phyloP scores from a whole-genome alignment of 2,888 invertebrate species.

The Fragum whitleyi region DNA sequence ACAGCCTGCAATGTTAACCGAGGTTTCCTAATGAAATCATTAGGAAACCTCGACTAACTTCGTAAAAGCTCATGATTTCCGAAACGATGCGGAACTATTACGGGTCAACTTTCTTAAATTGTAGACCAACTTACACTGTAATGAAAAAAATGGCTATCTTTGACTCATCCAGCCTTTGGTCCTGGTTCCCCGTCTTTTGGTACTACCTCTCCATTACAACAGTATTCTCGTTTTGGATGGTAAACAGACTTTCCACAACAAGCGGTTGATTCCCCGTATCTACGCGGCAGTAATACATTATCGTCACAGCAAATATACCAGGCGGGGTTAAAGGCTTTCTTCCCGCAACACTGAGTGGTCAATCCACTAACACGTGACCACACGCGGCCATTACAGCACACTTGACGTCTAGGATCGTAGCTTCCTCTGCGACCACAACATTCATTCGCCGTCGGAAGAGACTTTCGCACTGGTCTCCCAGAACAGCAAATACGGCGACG shows the following conservation, averaged over 20 bases:
- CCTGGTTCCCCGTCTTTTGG: not conserved
- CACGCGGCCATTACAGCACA: conserved; percentile 41
- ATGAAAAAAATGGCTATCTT: not conserved
- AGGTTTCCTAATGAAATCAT: too few relatives aligned
- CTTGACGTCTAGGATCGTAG: conserved; percentile 27
- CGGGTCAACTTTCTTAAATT: too few relatives aligned
- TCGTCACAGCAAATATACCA: conserved; percentile 39
- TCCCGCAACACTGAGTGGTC: conserved; percentile 40
- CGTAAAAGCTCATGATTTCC: too few relatives aligned
- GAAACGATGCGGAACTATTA: too few relatives aligned
- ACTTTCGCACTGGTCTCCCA: conserved; percentile 24
- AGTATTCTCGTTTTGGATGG: conserved; percentile 25
- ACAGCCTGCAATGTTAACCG: too few relatives aligned
- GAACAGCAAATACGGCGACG: conserved; percentile 36
- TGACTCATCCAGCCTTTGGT: not conserved
- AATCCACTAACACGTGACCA: conserved; percentile 15
- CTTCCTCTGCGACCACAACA: conserved; percentile 36
- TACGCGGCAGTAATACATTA: conserved; percentile 13
- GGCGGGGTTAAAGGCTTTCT: conserved; percentile 28
- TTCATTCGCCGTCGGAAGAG: conserved; percentile 12
- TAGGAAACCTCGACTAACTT: too few relatives aligned
- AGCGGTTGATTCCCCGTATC: conserved; percentile 28
- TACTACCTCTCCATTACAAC: conserved; percentile 32
- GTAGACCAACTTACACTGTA: too few relatives aligned
- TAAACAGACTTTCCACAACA: conserved; percentile 42